Conservation (phyloP, 2,113 vertebrate genomes). For the Henicopernis longicauda region DNA sequence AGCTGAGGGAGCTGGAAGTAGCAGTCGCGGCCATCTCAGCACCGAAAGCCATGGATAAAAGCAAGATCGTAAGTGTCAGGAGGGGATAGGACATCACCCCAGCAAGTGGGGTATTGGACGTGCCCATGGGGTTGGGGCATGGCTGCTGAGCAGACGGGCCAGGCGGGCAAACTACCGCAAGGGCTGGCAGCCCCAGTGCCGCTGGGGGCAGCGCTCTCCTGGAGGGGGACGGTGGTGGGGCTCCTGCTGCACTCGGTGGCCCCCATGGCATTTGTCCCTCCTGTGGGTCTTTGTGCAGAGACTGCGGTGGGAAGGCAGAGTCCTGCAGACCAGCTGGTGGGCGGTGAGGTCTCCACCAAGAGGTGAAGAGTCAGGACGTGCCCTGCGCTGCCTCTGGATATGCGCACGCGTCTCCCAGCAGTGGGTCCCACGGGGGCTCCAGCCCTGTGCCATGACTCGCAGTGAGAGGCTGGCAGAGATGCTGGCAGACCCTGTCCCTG, state of each 20-base stretch:
- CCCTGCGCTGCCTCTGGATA: not conserved
- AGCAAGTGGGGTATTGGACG: rapidly evolving
- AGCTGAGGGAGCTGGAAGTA: not conserved
- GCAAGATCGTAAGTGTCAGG: not conserved
- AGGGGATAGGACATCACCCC: not conserved
- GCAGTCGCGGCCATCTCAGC: not conserved
- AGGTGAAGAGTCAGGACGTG: not conserved
- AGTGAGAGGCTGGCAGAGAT: not conserved
- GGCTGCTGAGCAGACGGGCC: not conserved
- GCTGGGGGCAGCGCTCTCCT: not conserved
- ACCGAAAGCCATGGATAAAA: not conserved
- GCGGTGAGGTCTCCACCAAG: not conserved
- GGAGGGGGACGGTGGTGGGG: rapidly evolving
- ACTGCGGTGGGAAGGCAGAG: not conserved
- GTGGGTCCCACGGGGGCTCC: not conserved
- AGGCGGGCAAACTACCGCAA: not conserved
- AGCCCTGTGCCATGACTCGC: rapidly evolving
- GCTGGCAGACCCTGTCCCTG: not conserved
- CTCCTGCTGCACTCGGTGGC: not conserved
- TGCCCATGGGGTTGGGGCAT: not conserved
- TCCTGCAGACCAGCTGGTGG: not conserved
- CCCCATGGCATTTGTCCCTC: not conserved
- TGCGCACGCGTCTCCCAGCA: not conserved
- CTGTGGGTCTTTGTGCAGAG: rapidly evolving
- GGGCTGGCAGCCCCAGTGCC: not conserved